These are phyloP conservation scores for Bunonema sp. DNA, from an alignment of 2,888 invertebrate species.

Conservation along the genomic window DNA sequence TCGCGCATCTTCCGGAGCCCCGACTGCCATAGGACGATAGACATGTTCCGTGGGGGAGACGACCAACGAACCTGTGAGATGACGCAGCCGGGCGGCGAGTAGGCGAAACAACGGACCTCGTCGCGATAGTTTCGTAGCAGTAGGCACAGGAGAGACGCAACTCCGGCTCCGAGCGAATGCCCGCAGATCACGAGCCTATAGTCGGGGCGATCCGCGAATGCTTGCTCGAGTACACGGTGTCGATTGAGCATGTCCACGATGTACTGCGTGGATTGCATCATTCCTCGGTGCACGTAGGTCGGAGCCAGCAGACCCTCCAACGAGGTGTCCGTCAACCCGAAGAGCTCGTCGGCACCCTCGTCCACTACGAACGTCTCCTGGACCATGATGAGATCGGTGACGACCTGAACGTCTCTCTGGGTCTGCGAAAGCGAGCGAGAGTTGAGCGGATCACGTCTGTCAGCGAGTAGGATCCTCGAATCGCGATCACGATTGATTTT, in stretches of 20 bases:
- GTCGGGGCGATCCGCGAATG: conserved; percentile 59
- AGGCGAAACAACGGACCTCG: conserved; percentile 67
- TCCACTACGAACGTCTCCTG: conserved; percentile 35
- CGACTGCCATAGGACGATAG: too few relatives aligned
- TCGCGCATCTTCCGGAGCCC: conserved; percentile 49
- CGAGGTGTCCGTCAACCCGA: conserved; percentile 17
- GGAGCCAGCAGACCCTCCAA: too few relatives aligned
- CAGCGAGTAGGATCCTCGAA: conserved; percentile 70
- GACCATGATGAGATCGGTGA: conserved; percentile 36
- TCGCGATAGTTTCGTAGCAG: conserved; percentile 66
- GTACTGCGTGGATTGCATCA: conserved; percentile 66
- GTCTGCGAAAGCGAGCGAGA: too few relatives aligned
- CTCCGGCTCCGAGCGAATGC: conserved; percentile 76
- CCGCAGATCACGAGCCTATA: conserved; percentile 68
- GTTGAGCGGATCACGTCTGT: too few relatives aligned
- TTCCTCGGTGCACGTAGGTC: conserved; percentile 76
- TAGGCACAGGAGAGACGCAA: conserved; percentile 65
- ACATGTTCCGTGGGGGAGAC: too few relatives aligned
- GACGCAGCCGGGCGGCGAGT: conserved; percentile 65
- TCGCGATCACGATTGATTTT: conserved; percentile 64
- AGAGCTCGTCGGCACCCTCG: conserved; percentile 32
- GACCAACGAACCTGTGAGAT: conserved; percentile 39
- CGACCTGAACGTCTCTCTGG: too few relatives aligned
- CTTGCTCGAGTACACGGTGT: conserved; percentile 56
- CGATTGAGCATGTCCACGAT: conserved; percentile 54